Percentiles rank a stretch among this genome's conserved stretches.
phyloP scores from a whole-genome alignment of 23 tunicate species.

The Halocynthia roretzi region DNA sequence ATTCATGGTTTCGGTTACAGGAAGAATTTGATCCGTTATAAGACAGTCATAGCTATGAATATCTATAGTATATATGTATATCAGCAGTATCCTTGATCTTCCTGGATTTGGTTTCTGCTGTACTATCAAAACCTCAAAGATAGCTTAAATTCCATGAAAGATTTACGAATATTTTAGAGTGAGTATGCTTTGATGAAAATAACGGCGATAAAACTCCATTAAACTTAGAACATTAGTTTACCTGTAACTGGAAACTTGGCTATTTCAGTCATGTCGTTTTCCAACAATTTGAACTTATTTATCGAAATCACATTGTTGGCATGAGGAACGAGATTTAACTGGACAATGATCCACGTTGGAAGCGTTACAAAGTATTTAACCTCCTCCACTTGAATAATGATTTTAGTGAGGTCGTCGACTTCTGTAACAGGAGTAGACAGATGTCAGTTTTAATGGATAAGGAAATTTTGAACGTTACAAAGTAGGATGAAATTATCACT shows the following conservation, averaged over 20 bases:
- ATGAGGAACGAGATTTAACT: not conserved
- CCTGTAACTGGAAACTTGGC: not conserved
- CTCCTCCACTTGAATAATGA: slow-evolving; percentile 14
- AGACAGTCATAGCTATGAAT: no score
- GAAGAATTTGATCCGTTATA: no score
- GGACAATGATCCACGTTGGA: slow-evolving; percentile 18
- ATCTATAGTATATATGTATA: no score
- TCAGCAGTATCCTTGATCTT: no score
- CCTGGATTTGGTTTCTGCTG: no score
- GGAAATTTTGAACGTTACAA: not conserved
- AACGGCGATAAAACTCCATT: no score
- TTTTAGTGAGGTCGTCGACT: not conserved
- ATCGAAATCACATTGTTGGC: not conserved
- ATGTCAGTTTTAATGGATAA: not conserved
- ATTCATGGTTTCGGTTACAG: no score
- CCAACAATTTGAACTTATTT: slow-evolving; percentile 7
- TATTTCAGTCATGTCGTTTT: slow-evolving; percentile 10
- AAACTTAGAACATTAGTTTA: not conserved
- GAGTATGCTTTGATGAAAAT: not conserved
- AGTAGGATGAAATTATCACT: not conserved
- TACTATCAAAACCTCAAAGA: not conserved
- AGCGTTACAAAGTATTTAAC: not conserved
- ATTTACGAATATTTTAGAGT: not conserved
- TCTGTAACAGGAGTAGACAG: not conserved
- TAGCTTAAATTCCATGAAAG: not conserved